Percentiles rank a stretch among this genome's conserved stretches.
Conservation (phyloP, 2,888 invertebrate genomes). For the Microchrysa polita region DNA sequence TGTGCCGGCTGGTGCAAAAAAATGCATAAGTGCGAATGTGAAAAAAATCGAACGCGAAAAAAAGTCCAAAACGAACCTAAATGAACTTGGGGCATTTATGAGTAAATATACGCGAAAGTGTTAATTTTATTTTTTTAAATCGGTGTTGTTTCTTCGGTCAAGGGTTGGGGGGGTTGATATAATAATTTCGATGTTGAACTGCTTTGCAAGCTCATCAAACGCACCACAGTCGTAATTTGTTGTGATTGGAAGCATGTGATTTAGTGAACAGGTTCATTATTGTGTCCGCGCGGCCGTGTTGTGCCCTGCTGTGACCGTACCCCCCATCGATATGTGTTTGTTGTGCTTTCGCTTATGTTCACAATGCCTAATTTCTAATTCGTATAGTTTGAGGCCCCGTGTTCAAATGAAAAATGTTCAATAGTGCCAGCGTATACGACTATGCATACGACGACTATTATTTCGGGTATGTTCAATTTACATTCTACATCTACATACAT, state of each 20-base stretch:
- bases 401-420: background rate
- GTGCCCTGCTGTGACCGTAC: slow-evolving; percentile 15
- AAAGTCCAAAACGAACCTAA: slow-evolving; percentile 20
- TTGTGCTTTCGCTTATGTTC: background rate
- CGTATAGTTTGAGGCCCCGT: slow-evolving; percentile 6
- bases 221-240: slow-evolving; percentile 33
- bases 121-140: slow-evolving; percentile 40
- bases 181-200: background rate
- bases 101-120: slow-evolving; percentile 44
- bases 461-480: no score
- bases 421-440: no score
- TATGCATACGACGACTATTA: no score
- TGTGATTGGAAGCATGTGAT: slow-evolving; percentile 22
- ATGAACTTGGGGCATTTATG: slow-evolving; percentile 40
- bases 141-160: background rate
- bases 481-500: background rate
- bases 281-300: slow-evolving; percentile 21
- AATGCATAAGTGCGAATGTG: slow-evolving; percentile 34
- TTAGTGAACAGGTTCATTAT: slow-evolving; percentile 9
- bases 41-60: slow-evolving; percentile 31
- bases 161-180: slow-evolving; percentile 16
- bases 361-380: slow-evolving; percentile 22
- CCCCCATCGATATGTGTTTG: slow-evolving; percentile 2
- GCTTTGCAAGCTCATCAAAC: slow-evolving; percentile 16
- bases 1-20: slow-evolving; percentile 27